Evolutionary conservation across 2,797 vertebrate genomes (phyloP), one percentile per base, ranked within the genome.

Genomic region (Enteromius treurensis): DNA sequence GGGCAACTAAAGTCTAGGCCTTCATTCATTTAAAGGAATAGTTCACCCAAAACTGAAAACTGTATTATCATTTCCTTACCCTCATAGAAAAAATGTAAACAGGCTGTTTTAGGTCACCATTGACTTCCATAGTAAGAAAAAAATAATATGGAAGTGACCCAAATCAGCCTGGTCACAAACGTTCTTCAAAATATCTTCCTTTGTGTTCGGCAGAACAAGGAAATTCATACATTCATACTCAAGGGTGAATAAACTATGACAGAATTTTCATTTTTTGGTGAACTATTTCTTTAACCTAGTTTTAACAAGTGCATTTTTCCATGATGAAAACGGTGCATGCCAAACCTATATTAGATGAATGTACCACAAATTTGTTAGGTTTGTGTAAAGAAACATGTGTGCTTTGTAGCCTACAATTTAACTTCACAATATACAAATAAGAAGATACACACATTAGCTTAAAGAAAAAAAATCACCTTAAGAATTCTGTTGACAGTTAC

Each of bases 401-500:
- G 23, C 14, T 62, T 62, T 29, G 29, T 29, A 62, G 6, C 29
- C 15, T 64, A 64, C 15, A 17, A 64, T 64, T 64, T 32, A 64
- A 32, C 32, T 32, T 34, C 26, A 64, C 15, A 9, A 34, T 17
- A 64, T 17, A 32, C 15, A 17, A 8, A 64, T 19, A 32, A 32
- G 15, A 32, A 64, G 14, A 64, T 17, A 45, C 14, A 71, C 42
- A 71, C 15, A 51, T 15, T 73, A 4, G 15, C 3, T 47, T 51
- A 68, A 40, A 32, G 62, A 15, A 76, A 70, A 42, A 73, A 77
- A 53, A 93, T 88, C 86, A 98, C 97, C 95, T 88, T 94, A 80
- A 98, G 92, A 79, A 96, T 92, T 73, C 88, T 94, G 92, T 97
- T 98, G 86, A 86, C 89, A 65, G 88, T 93, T 69, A 97, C 88